These are phyloP conservation scores for Dufourea novaeangliae DNA, from an alignment of 1,140 invertebrate species.

Conservation along the genomic window DNA sequence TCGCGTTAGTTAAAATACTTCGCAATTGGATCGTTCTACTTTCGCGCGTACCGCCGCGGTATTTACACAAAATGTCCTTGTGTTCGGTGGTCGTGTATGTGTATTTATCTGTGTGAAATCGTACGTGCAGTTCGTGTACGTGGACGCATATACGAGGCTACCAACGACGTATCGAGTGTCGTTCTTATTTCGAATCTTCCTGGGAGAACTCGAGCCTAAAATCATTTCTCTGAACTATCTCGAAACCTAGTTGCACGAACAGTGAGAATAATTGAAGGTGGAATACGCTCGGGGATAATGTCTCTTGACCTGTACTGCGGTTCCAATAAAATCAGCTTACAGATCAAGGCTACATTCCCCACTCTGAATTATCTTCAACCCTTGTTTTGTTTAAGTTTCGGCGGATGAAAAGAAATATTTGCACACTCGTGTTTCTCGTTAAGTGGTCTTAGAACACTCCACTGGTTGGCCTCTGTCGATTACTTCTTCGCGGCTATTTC, in stretches of 20 bases:
- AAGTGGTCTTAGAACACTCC: too few species aligned
- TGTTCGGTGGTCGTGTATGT: not conserved
- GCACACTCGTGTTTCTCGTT: too few species aligned
- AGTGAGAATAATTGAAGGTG: not conserved
- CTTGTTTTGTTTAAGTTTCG: too few species aligned
- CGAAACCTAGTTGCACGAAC: not conserved
- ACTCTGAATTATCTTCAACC: not conserved
- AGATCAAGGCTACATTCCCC: not conserved
- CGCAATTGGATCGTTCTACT: conserved; percentile 44
- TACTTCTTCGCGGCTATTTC: too few species aligned
- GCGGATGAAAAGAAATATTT: too few species aligned
- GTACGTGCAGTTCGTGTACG: conserved; percentile 1
- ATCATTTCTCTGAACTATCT: not conserved
- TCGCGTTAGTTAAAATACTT: conserved; percentile 63
- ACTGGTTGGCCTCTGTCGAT: too few species aligned
- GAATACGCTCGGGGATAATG: conserved; percentile 2
- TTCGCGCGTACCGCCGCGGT: conserved; percentile 40
- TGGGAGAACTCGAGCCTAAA: not conserved
- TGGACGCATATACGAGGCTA: not conserved
- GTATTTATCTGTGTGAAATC: not conserved
- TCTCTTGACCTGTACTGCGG: not conserved
- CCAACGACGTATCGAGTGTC: not conserved
- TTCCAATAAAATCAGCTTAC: not conserved
- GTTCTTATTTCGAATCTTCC: not conserved
- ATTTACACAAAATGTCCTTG: conserved; percentile 50